A percentile compares a stretch with the other conserved stretches of the same genome.
Conservation (phyloP, 2,113 vertebrate genomes). For the Tretioscincus oriximinensis region DNA sequence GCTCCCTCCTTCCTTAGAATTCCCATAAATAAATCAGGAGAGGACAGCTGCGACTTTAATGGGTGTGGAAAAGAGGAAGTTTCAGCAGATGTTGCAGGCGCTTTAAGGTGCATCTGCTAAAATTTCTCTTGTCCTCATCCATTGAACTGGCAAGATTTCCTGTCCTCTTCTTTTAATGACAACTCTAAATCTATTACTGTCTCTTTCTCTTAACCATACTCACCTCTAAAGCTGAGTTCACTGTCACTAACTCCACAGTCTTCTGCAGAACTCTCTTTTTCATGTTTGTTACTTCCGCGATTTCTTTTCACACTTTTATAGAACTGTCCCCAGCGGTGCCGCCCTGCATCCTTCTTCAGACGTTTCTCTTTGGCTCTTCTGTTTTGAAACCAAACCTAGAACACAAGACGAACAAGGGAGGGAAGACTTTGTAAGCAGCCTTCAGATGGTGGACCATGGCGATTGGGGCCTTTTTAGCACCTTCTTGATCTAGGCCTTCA, state of each 20-base stretch:
- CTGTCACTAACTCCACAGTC: conserved; percentile 97
- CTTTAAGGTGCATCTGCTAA: too few relatives aligned
- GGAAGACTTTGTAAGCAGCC: fast-evolving
- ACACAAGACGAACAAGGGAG: not conserved
- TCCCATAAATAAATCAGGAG: too few relatives aligned
- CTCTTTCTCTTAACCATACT: conserved; percentile 31
- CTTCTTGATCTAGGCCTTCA: too few relatives aligned
- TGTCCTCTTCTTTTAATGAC: too few relatives aligned
- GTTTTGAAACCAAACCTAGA: conserved; percentile 98
- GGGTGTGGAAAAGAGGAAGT: too few relatives aligned
- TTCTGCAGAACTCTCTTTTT: conserved; percentile 94
- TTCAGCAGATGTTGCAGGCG: too few relatives aligned
- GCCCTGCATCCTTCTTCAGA: conserved; percentile 94
- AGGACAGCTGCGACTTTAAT: too few relatives aligned
- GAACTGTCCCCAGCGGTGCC: conserved; percentile 97
- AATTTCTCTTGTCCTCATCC: too few relatives aligned
- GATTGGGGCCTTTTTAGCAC: too few relatives aligned
- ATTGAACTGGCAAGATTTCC: too few relatives aligned
- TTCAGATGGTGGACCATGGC: not conserved
- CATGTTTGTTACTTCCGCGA: conserved; percentile 84
- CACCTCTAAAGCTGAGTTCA: conserved; percentile 97
- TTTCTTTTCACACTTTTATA: conserved; percentile 94
- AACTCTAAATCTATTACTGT: too few relatives aligned
- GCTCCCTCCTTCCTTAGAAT: too few relatives aligned
- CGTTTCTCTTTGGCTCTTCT: conserved; percentile 95